Base-by-base conservation (phyloP, 92 coral and sea anemone genomes). In the Epizoanthus illoricatus region DNA sequence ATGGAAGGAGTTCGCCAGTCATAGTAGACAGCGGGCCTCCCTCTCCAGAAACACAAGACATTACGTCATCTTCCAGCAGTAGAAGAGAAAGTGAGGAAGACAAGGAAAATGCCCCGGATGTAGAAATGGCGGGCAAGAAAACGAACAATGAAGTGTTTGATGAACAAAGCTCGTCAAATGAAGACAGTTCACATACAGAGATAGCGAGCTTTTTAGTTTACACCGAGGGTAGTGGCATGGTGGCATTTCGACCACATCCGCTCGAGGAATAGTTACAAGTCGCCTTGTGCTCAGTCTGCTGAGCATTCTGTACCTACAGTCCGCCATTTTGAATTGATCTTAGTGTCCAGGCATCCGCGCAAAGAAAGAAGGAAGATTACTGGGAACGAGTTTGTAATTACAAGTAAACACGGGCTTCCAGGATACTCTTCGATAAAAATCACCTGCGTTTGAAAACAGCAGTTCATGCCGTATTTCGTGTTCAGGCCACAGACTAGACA, bases 241-340 rank as follows among this genome's bases (percentile, higher is more conserved):
- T 92, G 42, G 90, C 92, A 0, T 90, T 92, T 79, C 73, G 89
- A 42, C 92, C 92, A 4, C 97, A 90, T 69, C 97, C 97, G 21
- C 84, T 89, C 40, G 94, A 91, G 39, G 88, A 86, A 75, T 91
- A 41, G 23, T 2, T 61, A 39, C 5, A 36, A 54, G 33, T 2
- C 56, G 10, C 2, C 1, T 28, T 2, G 36, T 28, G 36, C 56
- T 52, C 15, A 52, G 56, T 52, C 12, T 52, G 12, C 56, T 52
- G 56, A 10, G 12, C 16, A 10, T 52, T 7, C 56, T 3, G 56
- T 16, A 13, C 15, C 56, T 9, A 5, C 12, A 52, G 56, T 52
- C 56, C 56, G 56, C 56, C 56, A 52, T 52, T 52, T 52, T 52
- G 56, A 52, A 52, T 0, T 52, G 3, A 52, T 52, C 15, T 52